Evolutionary conservation across 2,113 vertebrate species (phyloP).

Genomic region (Xiphias gladius): DNA sequence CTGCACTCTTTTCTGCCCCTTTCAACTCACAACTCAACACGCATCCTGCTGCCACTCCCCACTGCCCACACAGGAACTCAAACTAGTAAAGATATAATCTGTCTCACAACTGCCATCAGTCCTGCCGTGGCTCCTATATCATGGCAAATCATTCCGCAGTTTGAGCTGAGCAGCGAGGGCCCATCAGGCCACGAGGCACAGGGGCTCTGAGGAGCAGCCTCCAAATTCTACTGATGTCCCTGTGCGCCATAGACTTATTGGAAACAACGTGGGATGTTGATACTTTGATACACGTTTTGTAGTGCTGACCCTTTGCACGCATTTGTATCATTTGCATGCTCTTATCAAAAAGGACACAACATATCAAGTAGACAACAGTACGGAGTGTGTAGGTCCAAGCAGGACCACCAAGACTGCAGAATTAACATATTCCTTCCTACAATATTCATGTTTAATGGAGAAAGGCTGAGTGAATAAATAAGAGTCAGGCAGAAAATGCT

Average conservation of each 20-base stretch:
- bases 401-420: conserved; percentile 18
- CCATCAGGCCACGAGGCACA: background rate
- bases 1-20: conserved; percentile 19
- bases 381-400: conserved; percentile 51
- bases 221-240: conserved; percentile 9
- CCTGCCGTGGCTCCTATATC: conserved; percentile 21
- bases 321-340: conserved; percentile 12
- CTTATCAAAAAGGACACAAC: conserved; percentile 16
- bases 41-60: conserved; percentile 64
- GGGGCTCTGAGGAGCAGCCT: background rate
- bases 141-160: conserved; percentile 7
- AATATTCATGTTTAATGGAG: conserved; percentile 12
- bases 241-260: background rate
- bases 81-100: conserved; percentile 59
- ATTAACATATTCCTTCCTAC: background rate
- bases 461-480: background rate
- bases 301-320: background rate
- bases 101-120: conserved; percentile 63
- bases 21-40: conserved; percentile 56
- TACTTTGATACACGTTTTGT: background rate
- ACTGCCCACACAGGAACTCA: conserved; percentile 67
- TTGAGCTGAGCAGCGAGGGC: conserved; percentile 2
- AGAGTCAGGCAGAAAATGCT: background rate
- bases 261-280: background rate
- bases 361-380: conserved; percentile 4